Base-by-base conservation (phyloP, 2,113 vertebrate genomes). In the Anser cygnoides region DNA sequence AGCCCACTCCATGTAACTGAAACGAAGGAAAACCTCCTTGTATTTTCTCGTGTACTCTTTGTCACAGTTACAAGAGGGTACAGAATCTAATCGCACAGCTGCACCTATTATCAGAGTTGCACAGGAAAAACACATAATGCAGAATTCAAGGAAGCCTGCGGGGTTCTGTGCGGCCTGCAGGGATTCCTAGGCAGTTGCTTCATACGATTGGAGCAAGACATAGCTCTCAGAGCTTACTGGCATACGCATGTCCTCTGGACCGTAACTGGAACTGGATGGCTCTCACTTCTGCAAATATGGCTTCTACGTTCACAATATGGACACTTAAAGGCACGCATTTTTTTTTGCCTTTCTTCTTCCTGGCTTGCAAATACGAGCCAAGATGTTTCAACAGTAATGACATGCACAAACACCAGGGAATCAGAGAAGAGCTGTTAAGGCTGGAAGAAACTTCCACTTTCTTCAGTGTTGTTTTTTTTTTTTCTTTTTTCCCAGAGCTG, bases 161-260 rank as follows among this genome's bases (percentile, higher is more conserved):
- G 39, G 11, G 31, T 46, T 21, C 14, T n/a, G 20, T 0, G 1
- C 71, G 62, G 46, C 33, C 33, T 58, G 41, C 5, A 68, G 37
- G 78, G 19, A 66, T 62, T 21, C 43, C 59, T 43, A 52, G 16
- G 13, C 17, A n/a, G 37, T 26, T 65, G 6, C 11, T 26, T 63
- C 41, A 5, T 22, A 31, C 0, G 2, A 73, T 0, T 37, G 57
- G 23, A 73, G 29, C 11, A 37, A 71, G 17, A 29, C 3, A 25
- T 0, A 2, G 18, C 29, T 61, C 59, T 33, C 18, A 76, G 37
- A 70, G 37, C 59, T 2, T 73, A 7, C 16, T 78, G 28, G 12
- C 58, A 22, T 21, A 70, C 26, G 10, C 37, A 18, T 46, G 78
- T 88, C 41, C 57, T 85, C 31, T 43, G 35, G 22, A 71, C 39